Evolutionary conservation across 2,113 vertebrate genomes (phyloP).

Genomic region (Nycticebus coucang): DNA sequence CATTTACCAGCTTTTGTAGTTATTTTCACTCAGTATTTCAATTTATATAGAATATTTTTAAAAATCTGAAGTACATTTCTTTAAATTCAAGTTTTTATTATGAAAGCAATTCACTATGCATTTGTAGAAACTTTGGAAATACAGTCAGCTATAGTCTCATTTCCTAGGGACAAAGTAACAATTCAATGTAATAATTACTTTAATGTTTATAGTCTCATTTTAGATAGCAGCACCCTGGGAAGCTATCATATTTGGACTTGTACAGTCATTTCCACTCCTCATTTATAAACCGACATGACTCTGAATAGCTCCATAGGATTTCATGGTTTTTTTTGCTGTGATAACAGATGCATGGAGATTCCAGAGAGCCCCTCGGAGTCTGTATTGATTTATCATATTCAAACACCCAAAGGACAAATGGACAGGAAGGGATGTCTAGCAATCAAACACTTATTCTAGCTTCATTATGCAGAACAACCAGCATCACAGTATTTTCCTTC

Average conservation of each 20-base stretch:
- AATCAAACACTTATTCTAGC: background rate
- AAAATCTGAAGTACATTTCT: background rate
- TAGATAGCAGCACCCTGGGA: background rate
- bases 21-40: background rate
- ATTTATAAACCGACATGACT: background rate
- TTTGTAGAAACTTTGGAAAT: background rate
- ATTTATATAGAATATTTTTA: background rate
- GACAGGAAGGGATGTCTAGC: background rate
- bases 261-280: background rate
- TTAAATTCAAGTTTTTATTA: background rate
- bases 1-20: background rate
- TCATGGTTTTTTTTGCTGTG: background rate
- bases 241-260: background rate
- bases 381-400: background rate
- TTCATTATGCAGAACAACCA: background rate
- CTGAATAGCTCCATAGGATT: background rate
- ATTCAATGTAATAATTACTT: background rate
- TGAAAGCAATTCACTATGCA: background rate
- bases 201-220: background rate
- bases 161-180: background rate
- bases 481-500: background rate
- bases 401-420: background rate
- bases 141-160: background rate
- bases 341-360: background rate
- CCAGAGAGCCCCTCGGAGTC: background rate